phyloP scores from a whole-genome alignment of 2,797 vertebrate species.

The Rachycentron canadum region DNA sequence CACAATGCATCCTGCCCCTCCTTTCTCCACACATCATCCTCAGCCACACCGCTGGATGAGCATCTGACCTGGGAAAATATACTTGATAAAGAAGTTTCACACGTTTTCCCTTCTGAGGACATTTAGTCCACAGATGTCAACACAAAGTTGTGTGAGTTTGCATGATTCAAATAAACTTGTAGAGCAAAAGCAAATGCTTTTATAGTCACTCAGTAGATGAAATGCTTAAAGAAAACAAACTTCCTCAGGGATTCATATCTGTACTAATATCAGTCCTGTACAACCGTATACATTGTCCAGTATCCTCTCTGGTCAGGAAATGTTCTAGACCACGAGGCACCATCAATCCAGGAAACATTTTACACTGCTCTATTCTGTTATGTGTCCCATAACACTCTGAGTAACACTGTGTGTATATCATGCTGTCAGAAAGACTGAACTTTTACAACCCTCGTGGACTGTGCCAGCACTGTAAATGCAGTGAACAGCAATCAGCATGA shows the following conservation, averaged over 20 bases:
- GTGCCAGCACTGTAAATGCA: slow-evolving; percentile 3
- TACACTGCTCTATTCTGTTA: slow-evolving; percentile 1
- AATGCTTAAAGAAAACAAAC: slow-evolving; percentile 2
- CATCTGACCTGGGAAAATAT: slow-evolving; percentile 32
- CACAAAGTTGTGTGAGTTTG: not conserved
- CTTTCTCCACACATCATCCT: slow-evolving; percentile 77
- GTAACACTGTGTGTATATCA: slow-evolving; percentile 11
- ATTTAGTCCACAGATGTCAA: not conserved
- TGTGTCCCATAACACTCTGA: slow-evolving; percentile 17
- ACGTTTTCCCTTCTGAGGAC: not conserved
- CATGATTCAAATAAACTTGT: not conserved
- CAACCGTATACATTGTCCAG: not conserved
- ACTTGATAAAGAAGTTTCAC: slow-evolving; percentile 26
- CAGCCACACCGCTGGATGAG: slow-evolving; percentile 58
- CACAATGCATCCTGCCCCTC: slow-evolving; percentile 70
- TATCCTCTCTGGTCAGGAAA: slow-evolving; percentile 1
- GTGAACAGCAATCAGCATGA: slow-evolving; percentile 6
- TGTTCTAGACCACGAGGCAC: too few relatives aligned
- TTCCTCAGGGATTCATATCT: not conserved
- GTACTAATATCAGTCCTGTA: not conserved
- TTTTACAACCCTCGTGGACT: not conserved
- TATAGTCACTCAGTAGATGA: not conserved
- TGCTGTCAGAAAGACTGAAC: slow-evolving; percentile 21
- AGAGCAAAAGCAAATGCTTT: not conserved
- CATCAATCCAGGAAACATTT: not conserved